phyloP scores from a whole-genome alignment of 2,797 vertebrate species.

The Mastacembelus armatus region DNA sequence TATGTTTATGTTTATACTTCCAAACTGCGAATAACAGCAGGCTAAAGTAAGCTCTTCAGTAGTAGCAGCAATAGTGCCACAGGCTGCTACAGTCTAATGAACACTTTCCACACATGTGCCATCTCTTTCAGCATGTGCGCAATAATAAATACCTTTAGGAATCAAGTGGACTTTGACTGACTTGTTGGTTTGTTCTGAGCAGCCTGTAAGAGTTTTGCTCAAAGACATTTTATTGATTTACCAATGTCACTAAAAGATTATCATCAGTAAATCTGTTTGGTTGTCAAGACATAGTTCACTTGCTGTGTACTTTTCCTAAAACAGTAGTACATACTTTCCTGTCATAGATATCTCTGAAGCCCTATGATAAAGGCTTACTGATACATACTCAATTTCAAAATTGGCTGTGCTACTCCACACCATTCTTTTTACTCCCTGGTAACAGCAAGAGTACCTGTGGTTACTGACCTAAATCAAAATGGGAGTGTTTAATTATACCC shows the following conservation, averaged over 20 bases:
- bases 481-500: background rate
- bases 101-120: slow-evolving; percentile 3
- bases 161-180: slow-evolving; percentile 2
- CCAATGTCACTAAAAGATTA: no score
- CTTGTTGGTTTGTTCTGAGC: background rate
- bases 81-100: slow-evolving; percentile 18
- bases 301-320: background rate
- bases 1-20: no score
- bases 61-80: slow-evolving; percentile 17
- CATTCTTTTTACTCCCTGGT: background rate
- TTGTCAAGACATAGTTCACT: no score
- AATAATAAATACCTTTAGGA: slow-evolving; percentile 17
- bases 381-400: no score
- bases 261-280: no score
- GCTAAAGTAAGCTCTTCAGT: slow-evolving; percentile 16
- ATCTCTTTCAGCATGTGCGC: slow-evolving; percentile 2
- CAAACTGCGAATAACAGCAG: slow-evolving; percentile 31
- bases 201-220: background rate
- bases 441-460: background rate
- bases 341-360: no score
- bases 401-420: no score
- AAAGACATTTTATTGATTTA: background rate
- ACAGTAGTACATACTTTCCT: no score
- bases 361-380: no score
- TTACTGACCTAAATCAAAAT: background rate